Conservation (phyloP, 2,797 vertebrate genomes). For the Danio kyathit region DNA sequence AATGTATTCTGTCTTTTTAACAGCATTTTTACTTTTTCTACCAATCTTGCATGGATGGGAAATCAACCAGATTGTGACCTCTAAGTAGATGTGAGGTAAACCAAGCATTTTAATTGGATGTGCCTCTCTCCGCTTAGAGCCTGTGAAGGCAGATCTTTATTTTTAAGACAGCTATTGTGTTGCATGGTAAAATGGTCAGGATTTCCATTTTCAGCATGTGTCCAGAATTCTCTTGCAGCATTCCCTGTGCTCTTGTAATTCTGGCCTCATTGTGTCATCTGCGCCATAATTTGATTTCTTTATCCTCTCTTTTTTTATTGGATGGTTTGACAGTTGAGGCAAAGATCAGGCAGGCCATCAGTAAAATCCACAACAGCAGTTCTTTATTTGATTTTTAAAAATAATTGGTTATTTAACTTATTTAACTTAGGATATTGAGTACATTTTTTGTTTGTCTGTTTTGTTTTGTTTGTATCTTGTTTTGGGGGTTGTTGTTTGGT, state of each 20-base stretch:
- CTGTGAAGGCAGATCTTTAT: neutral
- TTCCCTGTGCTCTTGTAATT: conserved; percentile 1
- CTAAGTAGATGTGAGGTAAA: neutral
- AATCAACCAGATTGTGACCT: neutral
- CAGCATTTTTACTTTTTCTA: too few relatives aligned
- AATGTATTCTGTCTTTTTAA: neutral
- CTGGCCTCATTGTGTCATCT: conserved; percentile 9
- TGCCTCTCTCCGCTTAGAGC: neutral
- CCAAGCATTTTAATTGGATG: neutral
- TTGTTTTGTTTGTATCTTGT: conserved; percentile 22
- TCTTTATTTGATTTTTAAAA: neutral
- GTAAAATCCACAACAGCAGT: neutral
- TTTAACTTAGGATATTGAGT: neutral
- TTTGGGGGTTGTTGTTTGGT: neutral
- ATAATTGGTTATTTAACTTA: neutral
- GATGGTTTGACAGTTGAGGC: neutral
- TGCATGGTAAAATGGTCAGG: conserved; percentile 28
- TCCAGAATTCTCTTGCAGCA: neutral
- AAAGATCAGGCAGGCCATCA: neutral
- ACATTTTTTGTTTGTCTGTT: conserved; percentile 19
- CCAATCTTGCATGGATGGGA: neutral
- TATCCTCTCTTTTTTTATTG: neutral
- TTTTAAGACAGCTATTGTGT: neutral
- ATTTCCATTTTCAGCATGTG: conserved; percentile 18
- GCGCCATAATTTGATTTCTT: conserved; percentile 20